Evolutionary conservation across 2,113 vertebrate genomes (phyloP).

Genomic region (Ceratotherium simum): DNA sequence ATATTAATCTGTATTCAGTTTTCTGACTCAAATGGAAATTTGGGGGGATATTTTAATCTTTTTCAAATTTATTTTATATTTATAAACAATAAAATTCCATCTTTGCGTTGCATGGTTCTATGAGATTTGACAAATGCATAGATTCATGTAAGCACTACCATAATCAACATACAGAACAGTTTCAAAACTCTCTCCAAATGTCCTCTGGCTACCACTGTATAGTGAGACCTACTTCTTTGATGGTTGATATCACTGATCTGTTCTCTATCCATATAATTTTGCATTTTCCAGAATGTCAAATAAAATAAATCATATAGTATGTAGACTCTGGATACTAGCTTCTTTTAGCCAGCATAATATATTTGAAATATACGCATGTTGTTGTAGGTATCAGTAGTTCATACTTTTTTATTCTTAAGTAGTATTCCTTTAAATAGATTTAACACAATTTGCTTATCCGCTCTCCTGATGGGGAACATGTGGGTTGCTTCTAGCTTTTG

Average conservation of each 20-base stretch:
- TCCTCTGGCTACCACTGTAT: neutral
- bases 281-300: neutral
- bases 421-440: neutral
- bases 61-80: constrained; percentile 15
- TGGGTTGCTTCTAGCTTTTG: neutral
- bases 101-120: neutral
- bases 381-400: neutral
- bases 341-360: neutral
- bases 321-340: neutral
- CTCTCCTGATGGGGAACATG: neutral
- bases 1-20: constrained; percentile 12
- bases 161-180: neutral
- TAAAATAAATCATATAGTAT: neutral
- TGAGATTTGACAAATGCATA: neutral
- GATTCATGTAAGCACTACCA: neutral
- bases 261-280: neutral
- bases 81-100: neutral
- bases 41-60: neutral
- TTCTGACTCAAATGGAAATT: neutral
- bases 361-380: neutral
- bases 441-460: neutral
- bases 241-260: neutral
- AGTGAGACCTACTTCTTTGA: neutral
- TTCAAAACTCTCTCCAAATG: neutral
- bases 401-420: constrained; percentile 8